These are phyloP conservation scores for Dynastes maya DNA, from an alignment of 2,888 invertebrate species.

Conservation along the genomic window DNA sequence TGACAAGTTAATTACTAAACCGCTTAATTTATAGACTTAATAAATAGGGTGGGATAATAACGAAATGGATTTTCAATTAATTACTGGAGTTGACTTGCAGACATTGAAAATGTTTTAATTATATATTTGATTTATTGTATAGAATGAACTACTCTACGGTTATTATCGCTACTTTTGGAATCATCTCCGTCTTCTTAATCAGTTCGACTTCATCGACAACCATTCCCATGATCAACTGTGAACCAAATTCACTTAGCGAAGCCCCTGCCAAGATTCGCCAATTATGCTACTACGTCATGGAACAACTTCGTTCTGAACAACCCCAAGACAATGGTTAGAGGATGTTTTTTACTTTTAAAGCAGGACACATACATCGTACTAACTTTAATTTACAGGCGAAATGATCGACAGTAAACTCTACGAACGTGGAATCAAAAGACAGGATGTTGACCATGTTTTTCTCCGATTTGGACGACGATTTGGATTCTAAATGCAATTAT, in stretches of 20 bases:
- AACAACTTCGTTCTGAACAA: slow-evolving; percentile 50
- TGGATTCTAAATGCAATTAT: slow-evolving; percentile 47
- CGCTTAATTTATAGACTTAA: background rate
- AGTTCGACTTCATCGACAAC: slow-evolving; percentile 54
- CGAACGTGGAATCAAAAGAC: slow-evolving; percentile 85
- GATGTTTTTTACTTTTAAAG: background rate
- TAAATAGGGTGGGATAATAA: background rate
- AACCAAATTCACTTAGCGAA: slow-evolving; percentile 55
- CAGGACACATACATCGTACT: background rate
- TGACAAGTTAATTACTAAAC: slow-evolving; percentile 16
- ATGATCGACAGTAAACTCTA: slow-evolving; percentile 64
- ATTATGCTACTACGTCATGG: slow-evolving; percentile 58
- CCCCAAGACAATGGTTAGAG: slow-evolving; percentile 52
- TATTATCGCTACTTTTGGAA: slow-evolving; percentile 54
- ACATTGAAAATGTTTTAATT: background rate
- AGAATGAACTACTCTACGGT: slow-evolving; percentile 58
- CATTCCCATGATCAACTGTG: slow-evolving; percentile 57
- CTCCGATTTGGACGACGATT: slow-evolving; percentile 85
- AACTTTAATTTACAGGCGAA: slow-evolving; percentile 54
- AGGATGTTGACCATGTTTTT: slow-evolving; percentile 93
- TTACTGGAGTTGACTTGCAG: background rate
- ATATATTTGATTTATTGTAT: background rate
- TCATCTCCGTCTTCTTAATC: slow-evolving; percentile 54
- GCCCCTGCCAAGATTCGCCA: slow-evolving; percentile 59
- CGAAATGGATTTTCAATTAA: background rate